Evolutionary conservation across 23 tunicate species (phyloP), one percentile per base, ranked within the genome.

Genomic region (Trididemnum miniatum): DNA sequence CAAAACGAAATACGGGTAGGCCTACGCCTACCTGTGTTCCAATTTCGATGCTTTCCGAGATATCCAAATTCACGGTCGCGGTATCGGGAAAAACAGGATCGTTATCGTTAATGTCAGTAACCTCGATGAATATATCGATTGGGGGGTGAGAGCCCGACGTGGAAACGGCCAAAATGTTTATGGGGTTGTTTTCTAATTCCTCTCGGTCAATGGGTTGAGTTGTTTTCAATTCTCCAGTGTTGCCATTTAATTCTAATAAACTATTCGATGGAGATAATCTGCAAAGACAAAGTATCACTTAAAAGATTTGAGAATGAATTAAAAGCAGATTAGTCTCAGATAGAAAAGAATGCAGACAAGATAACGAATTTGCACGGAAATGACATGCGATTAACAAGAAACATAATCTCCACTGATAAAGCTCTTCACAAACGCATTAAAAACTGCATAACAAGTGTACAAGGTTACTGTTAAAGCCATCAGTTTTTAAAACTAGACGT

Each of bases 71-170:
- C 0, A 78, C 72, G 20, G 28, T 49, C 22, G 80, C 76, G 9
- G 84, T 65, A 20, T 20, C n/a, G 25, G 87, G 72, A 57, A 91
- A 91, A 18, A 34, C 34, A 0, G 97, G 97, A 37, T 81, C 80
- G 80, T 91, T 86, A 49, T 91, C 97, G 83, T 91, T 91, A 31
- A 91, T 59, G 65, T 91, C 97, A 26, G 71, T 27, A 20, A 91
- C 75, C 0, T 78, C 54, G 23, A 91, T 86, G 25, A 57, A 39
- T 15, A 91, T 85, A 44, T 85, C 97, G 7, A 91, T 74, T 1
- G 90, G 90, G 24, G 80, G 78, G 22, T 73, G 80, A 26, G 78
- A 71, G 0, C 78, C 73, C 29, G 81, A 38, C 15, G 25, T 44
- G 23, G 87, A 36, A 0, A 81, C 82, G 0, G 84, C 97, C 20